A percentile compares a stretch with the other conserved stretches of the same genome.
phyloP scores from a whole-genome alignment of 2,797 vertebrate genomes.

The Monodelphis domestica region DNA sequence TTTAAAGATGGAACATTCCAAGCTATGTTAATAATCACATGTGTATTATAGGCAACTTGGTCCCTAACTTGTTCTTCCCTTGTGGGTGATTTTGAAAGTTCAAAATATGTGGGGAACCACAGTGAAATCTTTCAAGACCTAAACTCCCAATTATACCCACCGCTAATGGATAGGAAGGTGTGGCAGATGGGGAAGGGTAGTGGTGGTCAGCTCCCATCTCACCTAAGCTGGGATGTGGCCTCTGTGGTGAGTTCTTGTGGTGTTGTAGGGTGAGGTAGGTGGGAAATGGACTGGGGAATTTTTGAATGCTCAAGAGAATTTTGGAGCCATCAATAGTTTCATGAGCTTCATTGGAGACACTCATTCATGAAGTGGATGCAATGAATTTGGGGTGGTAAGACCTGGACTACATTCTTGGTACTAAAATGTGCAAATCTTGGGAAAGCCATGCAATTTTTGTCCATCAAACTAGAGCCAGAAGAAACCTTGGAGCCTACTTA shows the following conservation, averaged over 20 bases:
- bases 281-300: slow-evolving; percentile 5
- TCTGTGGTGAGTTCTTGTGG: slow-evolving; percentile 30
- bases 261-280: slow-evolving; percentile 27
- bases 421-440: slow-evolving; percentile 62
- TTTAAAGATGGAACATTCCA: slow-evolving; percentile 78
- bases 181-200: slow-evolving; percentile 46
- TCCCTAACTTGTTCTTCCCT: slow-evolving; percentile 65
- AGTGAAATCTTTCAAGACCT: slow-evolving; percentile 77
- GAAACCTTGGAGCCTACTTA: background rate
- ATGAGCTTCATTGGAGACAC: slow-evolving; percentile 3
- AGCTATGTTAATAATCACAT: slow-evolving; percentile 72
- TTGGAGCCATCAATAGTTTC: slow-evolving; percentile 40
- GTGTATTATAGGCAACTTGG: slow-evolving; percentile 74
- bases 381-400: background rate
- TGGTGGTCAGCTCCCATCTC: slow-evolving; percentile 42
- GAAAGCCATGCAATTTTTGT: slow-evolving; percentile 12
- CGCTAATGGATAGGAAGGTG: slow-evolving; percentile 71
- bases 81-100: slow-evolving; percentile 73
- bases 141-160: slow-evolving; percentile 69
- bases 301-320: slow-evolving; percentile 50
- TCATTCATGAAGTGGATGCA: slow-evolving; percentile 57
- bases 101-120: slow-evolving; percentile 77
- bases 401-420: slow-evolving; percentile 46
- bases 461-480: background rate
- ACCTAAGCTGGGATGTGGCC: slow-evolving; percentile 69